Conservation (phyloP, 2,113 vertebrate species). For the Cinclus cinclus region DNA sequence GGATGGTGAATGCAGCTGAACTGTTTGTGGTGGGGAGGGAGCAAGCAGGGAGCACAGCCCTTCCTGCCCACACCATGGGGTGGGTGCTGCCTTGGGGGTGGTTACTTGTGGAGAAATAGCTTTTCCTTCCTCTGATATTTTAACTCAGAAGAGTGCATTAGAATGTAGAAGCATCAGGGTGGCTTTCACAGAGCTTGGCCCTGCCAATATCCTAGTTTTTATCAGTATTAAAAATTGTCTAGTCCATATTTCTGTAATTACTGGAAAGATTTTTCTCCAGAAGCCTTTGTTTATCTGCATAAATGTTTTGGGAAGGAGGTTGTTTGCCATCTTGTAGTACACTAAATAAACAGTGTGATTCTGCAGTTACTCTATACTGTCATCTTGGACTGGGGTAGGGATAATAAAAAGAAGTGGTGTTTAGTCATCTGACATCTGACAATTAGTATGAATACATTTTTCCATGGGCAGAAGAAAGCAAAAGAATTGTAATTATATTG, state of each 20-base stretch:
- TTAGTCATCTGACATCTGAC: not conserved
- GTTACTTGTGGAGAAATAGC: not conserved
- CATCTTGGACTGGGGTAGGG: not conserved
- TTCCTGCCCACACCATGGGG: not conserved
- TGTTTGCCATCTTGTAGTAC: not conserved
- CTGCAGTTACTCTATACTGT: not conserved
- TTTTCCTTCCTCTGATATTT: not conserved
- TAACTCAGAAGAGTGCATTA: not conserved
- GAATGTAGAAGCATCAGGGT: not conserved
- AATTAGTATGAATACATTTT: not conserved
- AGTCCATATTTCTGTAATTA: not conserved
- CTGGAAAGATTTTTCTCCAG: not conserved
- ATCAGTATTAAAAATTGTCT: not conserved
- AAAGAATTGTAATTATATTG: not conserved
- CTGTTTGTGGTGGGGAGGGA: not conserved
- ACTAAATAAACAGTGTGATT: not conserved
- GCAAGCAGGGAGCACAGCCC: not conserved
- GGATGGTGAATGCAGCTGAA: not conserved
- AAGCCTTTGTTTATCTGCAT: not conserved
- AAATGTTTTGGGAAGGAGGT: not conserved
- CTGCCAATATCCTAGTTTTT: not conserved
- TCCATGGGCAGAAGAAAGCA: not conserved
- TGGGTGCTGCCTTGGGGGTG: not conserved
- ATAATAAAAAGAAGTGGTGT: not conserved
- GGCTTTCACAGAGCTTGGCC: not conserved